Base-by-base conservation (phyloP, 2,888 invertebrate species). In the Leistus spinibarbis region DNA sequence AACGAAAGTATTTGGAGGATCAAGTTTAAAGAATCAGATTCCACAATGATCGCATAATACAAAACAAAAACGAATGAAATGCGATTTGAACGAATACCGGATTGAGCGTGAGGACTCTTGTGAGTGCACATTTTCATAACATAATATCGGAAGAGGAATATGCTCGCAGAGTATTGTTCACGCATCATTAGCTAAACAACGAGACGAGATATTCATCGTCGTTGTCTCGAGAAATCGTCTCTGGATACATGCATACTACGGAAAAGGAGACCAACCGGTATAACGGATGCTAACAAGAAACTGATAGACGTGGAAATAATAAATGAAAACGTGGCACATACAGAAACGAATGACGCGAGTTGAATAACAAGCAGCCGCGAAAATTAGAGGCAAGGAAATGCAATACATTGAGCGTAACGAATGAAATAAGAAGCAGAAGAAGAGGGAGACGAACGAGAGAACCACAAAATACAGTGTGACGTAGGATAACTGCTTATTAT, bases 231-330 rank as follows among this genome's bases (percentile, higher is more conserved):
- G 40, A 40, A 40, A 40, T 40, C 40, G 40, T 10, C n/a, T n/a
- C n/a, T n/a, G n/a, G n/a, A n/a, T n/a, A n/a, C n/a, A 66, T 27
- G 40, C 66, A 66, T 66, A 66, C 40, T 53, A 66, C 5, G 66
- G 66, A 40, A 66, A 64, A 64, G 64, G 20, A 64, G 24, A n/a
- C 27, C 27, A 24, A 10, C 64, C 64, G 64, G 64, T 20, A 64
- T 23, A 66, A 27, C 16, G 66, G 54, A 66, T 56, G 81, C 81
- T 83, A 83, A 83, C 82, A 84, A 83, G 83, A 81, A 82, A 80
- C 79, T 82, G 83, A 83, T 83, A 82, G 82, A 82, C 80, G 81
- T 79, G 80, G 81, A 82, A 82, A 82, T 83, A 83, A 82, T 83
- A 82, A 82, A 81, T 80, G 80, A 78, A 79, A 75, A 79, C 79